phyloP scores from a whole-genome alignment of 2,113 vertebrate species.

The Mesitornis unicolor region DNA sequence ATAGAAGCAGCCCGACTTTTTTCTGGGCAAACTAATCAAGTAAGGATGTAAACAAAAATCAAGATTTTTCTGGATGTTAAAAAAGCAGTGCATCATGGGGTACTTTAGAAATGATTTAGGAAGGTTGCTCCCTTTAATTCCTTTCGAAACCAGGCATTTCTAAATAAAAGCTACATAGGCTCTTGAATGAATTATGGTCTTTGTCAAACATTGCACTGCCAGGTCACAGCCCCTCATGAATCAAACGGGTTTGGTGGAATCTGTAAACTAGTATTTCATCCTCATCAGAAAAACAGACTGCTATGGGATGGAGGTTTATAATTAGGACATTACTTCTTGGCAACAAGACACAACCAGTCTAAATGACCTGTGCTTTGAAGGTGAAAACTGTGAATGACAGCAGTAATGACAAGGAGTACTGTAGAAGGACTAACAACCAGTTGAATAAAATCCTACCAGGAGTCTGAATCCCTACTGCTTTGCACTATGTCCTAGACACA shows the following conservation, averaged over 20 bases:
- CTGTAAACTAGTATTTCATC: conserved; percentile 20
- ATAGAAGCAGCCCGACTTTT: neutral
- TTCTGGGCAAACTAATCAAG: neutral
- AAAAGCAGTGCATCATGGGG: neutral
- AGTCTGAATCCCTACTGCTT: neutral
- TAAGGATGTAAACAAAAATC: neutral
- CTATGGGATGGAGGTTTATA: conserved; percentile 33
- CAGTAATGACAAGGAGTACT: conserved; percentile 5
- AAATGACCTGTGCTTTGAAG: conserved; percentile 46
- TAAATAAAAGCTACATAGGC: conserved; percentile 37
- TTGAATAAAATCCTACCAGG: neutral
- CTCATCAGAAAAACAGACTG: neutral
- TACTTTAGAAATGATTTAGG: conserved; percentile 17
- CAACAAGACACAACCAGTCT: conserved; percentile 37
- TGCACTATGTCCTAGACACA: neutral
- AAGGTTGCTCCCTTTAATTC: conserved; percentile 6
- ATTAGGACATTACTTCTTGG: conserved; percentile 55
- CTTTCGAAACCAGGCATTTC: conserved; percentile 16
- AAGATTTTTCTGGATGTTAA: neutral
- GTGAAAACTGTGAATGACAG: conserved; percentile 30
- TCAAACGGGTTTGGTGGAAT: conserved; percentile 52
- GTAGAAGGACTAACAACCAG: neutral
- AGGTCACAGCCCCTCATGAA: conserved; percentile 38
- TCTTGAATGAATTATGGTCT: conserved; percentile 42
- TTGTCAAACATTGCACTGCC: conserved; percentile 56